Percentiles rank a stretch among this genome's conserved stretches.
Evolutionary conservation across 2,888 invertebrate genomes (phyloP).

Genomic region (Nomada hirtipes): DNA sequence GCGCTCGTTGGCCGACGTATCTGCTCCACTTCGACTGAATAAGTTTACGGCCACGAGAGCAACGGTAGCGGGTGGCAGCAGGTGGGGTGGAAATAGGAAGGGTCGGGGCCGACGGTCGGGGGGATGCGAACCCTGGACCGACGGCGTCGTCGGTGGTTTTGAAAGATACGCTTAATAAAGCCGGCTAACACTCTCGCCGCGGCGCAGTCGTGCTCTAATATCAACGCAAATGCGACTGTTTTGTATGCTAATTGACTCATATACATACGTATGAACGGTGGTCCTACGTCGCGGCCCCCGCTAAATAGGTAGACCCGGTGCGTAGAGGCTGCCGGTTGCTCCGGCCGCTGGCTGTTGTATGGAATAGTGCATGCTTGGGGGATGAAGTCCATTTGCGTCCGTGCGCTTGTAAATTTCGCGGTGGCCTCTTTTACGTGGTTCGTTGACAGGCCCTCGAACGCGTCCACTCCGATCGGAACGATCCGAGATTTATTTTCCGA

Average conservation of each 20-base stretch:
- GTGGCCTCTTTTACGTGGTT: constrained; percentile 38
- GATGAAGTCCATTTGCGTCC: constrained; percentile 62
- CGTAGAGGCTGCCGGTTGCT: constrained; percentile 33
- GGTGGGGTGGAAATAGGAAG: background rate
- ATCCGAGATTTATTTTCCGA: background rate
- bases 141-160: constrained; percentile 49
- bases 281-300: constrained; percentile 62
- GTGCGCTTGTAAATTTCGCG: constrained; percentile 53
- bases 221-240: constrained; percentile 77
- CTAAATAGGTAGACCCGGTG: constrained; percentile 72
- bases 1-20: constrained; percentile 18
- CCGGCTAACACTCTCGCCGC: constrained; percentile 39
- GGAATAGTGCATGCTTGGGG: constrained; percentile 53
- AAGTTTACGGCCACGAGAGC: constrained; percentile 38
- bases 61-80: background rate
- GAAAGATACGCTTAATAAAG: constrained; percentile 70
- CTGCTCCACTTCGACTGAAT: constrained; percentile 35
- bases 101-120: constrained; percentile 8
- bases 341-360: constrained; percentile 6
- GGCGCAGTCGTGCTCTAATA: constrained; percentile 68
- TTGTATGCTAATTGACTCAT: constrained; percentile 79
- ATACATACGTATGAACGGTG: constrained; percentile 71
- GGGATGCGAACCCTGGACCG: constrained; percentile 17
- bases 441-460: constrained; percentile 20
- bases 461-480: background rate